A percentile compares a stretch with the other conserved stretches of the same genome.
Conservation (phyloP, 1,140 invertebrate genomes). For the Macrotrachela quadricornifera region DNA sequence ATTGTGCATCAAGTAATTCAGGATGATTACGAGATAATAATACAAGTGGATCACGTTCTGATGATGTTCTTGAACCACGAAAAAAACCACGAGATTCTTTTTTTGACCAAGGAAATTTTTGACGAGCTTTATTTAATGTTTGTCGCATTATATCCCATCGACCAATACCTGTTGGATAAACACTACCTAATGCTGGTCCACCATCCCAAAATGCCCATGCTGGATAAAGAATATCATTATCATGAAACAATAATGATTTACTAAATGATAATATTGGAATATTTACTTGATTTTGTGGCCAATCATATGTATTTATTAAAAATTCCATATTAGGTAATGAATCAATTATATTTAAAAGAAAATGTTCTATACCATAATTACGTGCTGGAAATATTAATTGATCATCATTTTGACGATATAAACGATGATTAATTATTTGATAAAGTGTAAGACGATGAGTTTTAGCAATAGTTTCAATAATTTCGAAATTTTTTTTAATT, state of each 20-base stretch:
- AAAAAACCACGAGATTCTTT: slow-evolving; percentile 64
- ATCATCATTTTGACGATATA: slow-evolving; percentile 1
- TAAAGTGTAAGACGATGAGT: slow-evolving; percentile 1
- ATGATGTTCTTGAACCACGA: slow-evolving; percentile 69
- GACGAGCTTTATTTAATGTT: slow-evolving; percentile 28
- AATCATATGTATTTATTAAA: slow-evolving; percentile 68
- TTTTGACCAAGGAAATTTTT: slow-evolving; percentile 46
- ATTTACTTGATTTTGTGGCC: slow-evolving; percentile 55
- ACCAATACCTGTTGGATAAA: slow-evolving; percentile 75
- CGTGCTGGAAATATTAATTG: slow-evolving; percentile 31
- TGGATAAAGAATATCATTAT: slow-evolving; percentile 72
- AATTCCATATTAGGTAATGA: slow-evolving; percentile 61
- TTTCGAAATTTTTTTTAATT: too few relatives aligned
- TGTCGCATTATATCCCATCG: slow-evolving; percentile 50
- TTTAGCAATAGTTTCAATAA: neutral
- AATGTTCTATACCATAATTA: slow-evolving; percentile 75
- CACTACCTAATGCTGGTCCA: slow-evolving; percentile 63
- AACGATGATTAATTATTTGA: slow-evolving; percentile 4
- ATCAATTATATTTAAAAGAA: slow-evolving; percentile 41
- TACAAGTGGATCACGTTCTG: slow-evolving; percentile 68
- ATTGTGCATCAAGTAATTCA: slow-evolving; percentile 64
- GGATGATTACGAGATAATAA: slow-evolving; percentile 54
- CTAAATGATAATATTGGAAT: slow-evolving; percentile 79
- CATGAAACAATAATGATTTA: slow-evolving; percentile 46
- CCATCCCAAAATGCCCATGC: slow-evolving; percentile 95